Evolutionary conservation across 2,888 invertebrate species (phyloP).

Genomic region (Aphidoletes aphidimyza): DNA sequence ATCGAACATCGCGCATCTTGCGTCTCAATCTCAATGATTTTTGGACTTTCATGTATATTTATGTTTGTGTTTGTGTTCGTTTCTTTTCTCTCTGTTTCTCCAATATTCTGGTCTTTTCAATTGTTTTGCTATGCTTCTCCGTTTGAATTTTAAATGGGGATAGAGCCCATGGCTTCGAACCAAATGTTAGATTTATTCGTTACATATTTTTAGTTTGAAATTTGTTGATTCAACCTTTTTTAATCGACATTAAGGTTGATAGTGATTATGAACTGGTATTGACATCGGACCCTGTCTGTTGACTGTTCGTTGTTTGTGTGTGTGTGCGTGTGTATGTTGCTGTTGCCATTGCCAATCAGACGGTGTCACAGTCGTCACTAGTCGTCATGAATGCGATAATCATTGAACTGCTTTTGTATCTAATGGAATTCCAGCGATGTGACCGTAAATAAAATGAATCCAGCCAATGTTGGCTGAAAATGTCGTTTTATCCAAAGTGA

Average conservation of each 20-base stretch:
- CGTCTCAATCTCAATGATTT: too few relatives aligned
- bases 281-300: slow-evolving; percentile 16
- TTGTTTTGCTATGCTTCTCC: background rate
- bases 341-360: too few relatives aligned
- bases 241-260: slow-evolving; percentile 31
- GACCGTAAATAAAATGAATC: too few relatives aligned
- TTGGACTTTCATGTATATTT: too few relatives aligned
- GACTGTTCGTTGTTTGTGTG: background rate
- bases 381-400: too few relatives aligned
- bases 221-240: background rate
- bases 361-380: too few relatives aligned
- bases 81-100: too few relatives aligned
- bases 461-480: slow-evolving; percentile 7
- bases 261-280: slow-evolving; percentile 46
- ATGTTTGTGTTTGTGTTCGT: too few relatives aligned
- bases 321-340: background rate
- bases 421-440: background rate
- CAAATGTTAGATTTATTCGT: slow-evolving; percentile 19
- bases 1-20: too few relatives aligned
- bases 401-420: too few relatives aligned
- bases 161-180: slow-evolving; percentile 14
- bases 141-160: background rate
- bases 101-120: background rate
- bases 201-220: background rate
- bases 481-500: slow-evolving; percentile 1